These are phyloP conservation scores for Proisotoma minuta DNA, from an alignment of 2,888 invertebrate species.

Conservation along the genomic window DNA sequence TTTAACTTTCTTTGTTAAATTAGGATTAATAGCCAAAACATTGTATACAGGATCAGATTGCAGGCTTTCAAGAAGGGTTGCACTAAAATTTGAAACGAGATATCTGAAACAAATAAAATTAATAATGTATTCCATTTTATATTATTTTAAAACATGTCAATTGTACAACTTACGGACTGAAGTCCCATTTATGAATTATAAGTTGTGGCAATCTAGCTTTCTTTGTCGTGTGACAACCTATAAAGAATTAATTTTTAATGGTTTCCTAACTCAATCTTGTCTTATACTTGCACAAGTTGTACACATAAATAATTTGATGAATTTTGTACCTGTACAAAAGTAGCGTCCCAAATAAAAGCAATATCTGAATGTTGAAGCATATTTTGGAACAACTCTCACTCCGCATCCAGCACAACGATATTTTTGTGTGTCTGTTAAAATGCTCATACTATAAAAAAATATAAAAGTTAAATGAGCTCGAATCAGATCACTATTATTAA, in stretches of 20 bases:
- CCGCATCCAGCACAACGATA: constrained; percentile 81
- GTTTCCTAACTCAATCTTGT: no score
- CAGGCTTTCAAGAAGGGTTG: constrained; percentile 70
- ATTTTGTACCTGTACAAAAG: constrained; percentile 81
- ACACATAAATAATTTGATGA: no score
- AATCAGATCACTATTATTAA: not conserved
- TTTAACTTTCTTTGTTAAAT: constrained; percentile 61
- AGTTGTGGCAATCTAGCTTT: constrained; percentile 66
- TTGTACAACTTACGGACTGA: constrained; percentile 58
- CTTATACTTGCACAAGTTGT: no score
- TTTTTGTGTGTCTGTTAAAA: constrained; percentile 66
- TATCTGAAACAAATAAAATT: constrained; percentile 57
- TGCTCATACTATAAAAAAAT: constrained; percentile 58
- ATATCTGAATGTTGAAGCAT: constrained; percentile 69
- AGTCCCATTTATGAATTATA: constrained; percentile 64
- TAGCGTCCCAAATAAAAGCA: constrained; percentile 79
- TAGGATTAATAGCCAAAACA: constrained; percentile 65
- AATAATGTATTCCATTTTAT: constrained; percentile 22
- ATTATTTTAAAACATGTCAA: not conserved
- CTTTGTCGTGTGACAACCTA: constrained; percentile 76
- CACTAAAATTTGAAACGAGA: constrained; percentile 76
- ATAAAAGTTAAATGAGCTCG: not conserved
- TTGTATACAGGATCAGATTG: constrained; percentile 71
- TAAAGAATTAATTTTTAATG: no score
- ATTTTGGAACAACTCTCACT: constrained; percentile 67